Base-by-base conservation (phyloP, 1,140 invertebrate genomes). In the Trichonephila clavipes region DNA sequence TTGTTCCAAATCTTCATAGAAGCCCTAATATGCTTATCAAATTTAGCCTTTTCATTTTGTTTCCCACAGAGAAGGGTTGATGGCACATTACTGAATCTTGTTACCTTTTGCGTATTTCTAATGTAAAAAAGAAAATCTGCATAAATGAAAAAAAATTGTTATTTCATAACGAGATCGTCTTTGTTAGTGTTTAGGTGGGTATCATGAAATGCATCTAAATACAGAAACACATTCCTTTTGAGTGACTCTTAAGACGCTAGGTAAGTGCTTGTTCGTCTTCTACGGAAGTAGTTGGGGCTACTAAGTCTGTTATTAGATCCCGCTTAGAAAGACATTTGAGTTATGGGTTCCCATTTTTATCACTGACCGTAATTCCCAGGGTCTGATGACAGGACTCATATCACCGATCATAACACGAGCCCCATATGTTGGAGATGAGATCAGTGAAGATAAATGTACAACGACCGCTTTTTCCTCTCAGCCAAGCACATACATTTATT, bases 331-430 rank as follows among this genome's bases (percentile, higher is more conserved):
- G 51, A 21, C 82, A 16, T 28, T 58, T 83, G 82, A 83, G 51
- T 83, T 83, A 83, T 83, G 82, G 51, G 21, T 83, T 83, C 82
- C 82, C 82, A 83, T 83, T 83, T 83, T 83, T 59, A 83, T 51
- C 82, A 77, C 82, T 59, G 82, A 51, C 82, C 82, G 82, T 83
- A 83, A 83, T 83, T 59, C 44, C 82, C 7, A 58, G 51, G 51
- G 51, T n/a, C 51, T 59, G 82, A 51, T 83, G 82, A 83, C 82
- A 83, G 82, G 44, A 59, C 82, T 83, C 82, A 83, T 83, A 83
- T 83, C 44, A 59, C 44, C 40, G 82, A 83, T 83, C 82, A 83
- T 83, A 83, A 83, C 82, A 83, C 51, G 82, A 28, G 10, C 51
- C 82, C 82, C 51, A 77, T 77, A 28, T 77, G 72, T 77, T 77